These are phyloP conservation scores for Netelia fuscicornis DNA, from an alignment of 2,888 invertebrate species.

Conservation along the genomic window DNA sequence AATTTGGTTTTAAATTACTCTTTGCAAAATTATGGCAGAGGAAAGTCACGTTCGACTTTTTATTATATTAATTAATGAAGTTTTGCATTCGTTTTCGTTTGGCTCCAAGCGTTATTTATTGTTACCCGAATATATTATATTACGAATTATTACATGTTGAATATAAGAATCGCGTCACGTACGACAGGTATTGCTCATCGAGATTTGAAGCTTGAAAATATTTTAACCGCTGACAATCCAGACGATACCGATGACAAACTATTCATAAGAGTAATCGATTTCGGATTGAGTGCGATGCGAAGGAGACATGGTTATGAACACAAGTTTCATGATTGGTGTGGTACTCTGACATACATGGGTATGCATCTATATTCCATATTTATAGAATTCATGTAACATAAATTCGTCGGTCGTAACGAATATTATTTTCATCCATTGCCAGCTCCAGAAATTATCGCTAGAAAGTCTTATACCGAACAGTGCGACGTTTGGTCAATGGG, in stretches of 20 bases:
- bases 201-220: conserved; percentile 85
- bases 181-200: conserved; percentile 85
- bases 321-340: conserved; percentile 87
- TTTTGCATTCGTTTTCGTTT: no score
- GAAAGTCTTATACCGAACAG: conserved; percentile 86
- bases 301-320: conserved; percentile 85
- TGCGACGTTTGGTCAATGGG: no score
- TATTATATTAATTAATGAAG: no score
- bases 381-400: conserved; percentile 83
- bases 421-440: conserved; percentile 9
- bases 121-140: no score
- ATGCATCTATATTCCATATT: conserved; percentile 10
- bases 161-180: not conserved
- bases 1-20: no score
- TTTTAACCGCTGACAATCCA: conserved; percentile 85
- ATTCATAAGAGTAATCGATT: conserved; percentile 87
- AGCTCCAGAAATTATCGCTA: conserved; percentile 87
- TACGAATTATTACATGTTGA: no score
- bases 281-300: conserved; percentile 86
- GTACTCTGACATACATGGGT: conserved; percentile 87
- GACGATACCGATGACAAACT: conserved; percentile 84
- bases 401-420: conserved; percentile 79
- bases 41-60: no score
- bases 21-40: no score
- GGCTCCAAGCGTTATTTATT: no score